Evolutionary conservation across 2,113 vertebrate genomes (phyloP).

Genomic region (Aphyosemion australe): DNA sequence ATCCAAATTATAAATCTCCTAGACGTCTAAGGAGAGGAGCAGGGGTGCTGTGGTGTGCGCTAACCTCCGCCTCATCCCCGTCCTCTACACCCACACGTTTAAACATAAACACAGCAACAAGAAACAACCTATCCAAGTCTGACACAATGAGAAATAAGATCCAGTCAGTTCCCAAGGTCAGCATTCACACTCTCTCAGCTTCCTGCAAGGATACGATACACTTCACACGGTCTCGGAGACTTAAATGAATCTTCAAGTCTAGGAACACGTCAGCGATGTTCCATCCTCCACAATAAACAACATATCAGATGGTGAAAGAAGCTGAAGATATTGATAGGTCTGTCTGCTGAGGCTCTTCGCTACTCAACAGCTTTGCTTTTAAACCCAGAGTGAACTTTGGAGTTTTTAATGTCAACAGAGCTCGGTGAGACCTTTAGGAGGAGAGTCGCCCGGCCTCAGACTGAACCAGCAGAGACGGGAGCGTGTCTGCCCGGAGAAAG

Average conservation of each 20-base stretch:
- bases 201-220: conserved; percentile 62
- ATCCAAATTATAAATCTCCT: conserved; percentile 60
- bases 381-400: conserved; percentile 39
- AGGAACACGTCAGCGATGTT: conserved; percentile 45
- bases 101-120: conserved; percentile 1
- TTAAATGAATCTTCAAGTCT: conserved; percentile 68
- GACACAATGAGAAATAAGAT: conserved; percentile 67
- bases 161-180: conserved; percentile 70
- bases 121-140: conserved; percentile 27
- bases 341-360: conserved; percentile 54
- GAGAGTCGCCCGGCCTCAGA: conserved; percentile 26
- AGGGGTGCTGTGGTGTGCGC: conserved; percentile 31
- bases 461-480: conserved; percentile 44
- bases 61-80: conserved; percentile 13
- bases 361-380: conserved; percentile 25
- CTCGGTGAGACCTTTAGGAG: conserved; percentile 34
- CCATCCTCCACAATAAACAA: conserved; percentile 71
- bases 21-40: conserved; percentile 58
- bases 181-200: conserved; percentile 55
- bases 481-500: conserved; percentile 51
- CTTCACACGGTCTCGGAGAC: conserved; percentile 56
- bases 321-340: conserved; percentile 68
- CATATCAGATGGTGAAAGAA: conserved; percentile 73
- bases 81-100: background rate
- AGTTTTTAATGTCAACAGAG: conserved; percentile 30